phyloP scores from a whole-genome alignment of 1,140 invertebrate genomes.

The Leptestheria dahalacensis region DNA sequence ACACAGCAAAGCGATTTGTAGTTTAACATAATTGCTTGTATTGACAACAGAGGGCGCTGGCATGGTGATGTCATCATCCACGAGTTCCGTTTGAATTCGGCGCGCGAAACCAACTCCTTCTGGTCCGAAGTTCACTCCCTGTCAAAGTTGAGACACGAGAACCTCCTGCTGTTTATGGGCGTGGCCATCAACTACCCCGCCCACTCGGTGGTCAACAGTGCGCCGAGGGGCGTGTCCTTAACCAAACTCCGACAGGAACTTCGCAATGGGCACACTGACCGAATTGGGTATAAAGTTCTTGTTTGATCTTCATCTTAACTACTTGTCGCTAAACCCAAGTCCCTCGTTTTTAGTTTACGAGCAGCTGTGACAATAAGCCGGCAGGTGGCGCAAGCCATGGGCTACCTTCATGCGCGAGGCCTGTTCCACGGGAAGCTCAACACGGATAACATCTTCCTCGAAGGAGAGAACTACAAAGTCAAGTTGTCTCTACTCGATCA shows the following conservation, averaged over 20 bases:
- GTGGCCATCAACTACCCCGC: constrained; percentile 25
- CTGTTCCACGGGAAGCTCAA: constrained; percentile 29
- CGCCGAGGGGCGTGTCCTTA: constrained; percentile 11
- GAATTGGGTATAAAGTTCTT: not conserved
- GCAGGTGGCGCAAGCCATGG: constrained; percentile 28
- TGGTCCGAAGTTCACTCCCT: constrained; percentile 28
- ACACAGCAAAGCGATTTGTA: not conserved
- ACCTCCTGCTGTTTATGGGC: constrained; percentile 34
- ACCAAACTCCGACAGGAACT: constrained; percentile 7
- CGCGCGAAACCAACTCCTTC: constrained; percentile 24
- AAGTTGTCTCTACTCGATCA: constrained; percentile 33
- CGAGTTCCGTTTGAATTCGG: constrained; percentile 21
- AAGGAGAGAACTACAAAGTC: constrained; percentile 25
- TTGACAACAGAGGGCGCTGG: constrained; percentile 28
- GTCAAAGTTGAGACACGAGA: constrained; percentile 32
- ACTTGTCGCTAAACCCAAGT: constrained; percentile 18
- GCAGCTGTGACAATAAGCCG: constrained; percentile 21
- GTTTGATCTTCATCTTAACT: not conserved
- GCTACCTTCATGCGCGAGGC: constrained; percentile 32
- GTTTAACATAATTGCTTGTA: not conserved
- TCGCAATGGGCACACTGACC: constrained; percentile 22
- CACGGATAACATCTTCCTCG: constrained; percentile 31
- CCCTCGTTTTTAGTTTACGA: constrained; percentile 19
- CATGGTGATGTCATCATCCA: constrained; percentile 32
- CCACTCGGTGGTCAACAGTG: constrained; percentile 17